Conservation (phyloP, 2,888 invertebrate genomes). For the Lasioglossum calceatum region DNA sequence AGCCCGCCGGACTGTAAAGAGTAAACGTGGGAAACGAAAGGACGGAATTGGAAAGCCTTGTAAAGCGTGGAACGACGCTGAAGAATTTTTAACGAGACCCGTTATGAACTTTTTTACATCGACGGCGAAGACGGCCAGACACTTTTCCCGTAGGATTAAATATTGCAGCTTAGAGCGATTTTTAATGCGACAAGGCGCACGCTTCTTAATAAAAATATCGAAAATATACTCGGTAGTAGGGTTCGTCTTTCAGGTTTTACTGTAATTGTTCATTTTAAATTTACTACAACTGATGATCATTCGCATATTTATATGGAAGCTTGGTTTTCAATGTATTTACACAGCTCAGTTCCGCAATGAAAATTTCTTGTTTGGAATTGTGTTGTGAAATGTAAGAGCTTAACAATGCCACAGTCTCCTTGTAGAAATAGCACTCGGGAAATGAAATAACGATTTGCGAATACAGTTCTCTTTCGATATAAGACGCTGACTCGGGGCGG, state of each 20-base stretch:
- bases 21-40: conserved; percentile 54
- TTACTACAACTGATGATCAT: not conserved
- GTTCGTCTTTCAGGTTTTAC: not conserved
- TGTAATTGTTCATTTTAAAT: not conserved
- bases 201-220: not conserved
- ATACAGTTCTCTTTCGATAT: too few relatives aligned
- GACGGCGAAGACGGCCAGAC: not conserved
- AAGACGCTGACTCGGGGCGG: too few relatives aligned
- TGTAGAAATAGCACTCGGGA: too few relatives aligned
- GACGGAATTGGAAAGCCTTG: conserved; percentile 16
- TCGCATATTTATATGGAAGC: not conserved
- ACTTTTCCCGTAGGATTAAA: not conserved
- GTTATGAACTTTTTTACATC: conserved; percentile 12
- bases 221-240: not conserved
- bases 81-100: conserved; percentile 39
- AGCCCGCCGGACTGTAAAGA: conserved; percentile 38
- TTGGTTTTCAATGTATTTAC: too few relatives aligned
- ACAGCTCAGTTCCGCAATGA: too few relatives aligned
- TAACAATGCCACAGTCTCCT: too few relatives aligned
- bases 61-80: conserved; percentile 16
- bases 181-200: not conserved
- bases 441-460: not conserved
- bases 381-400: not conserved
- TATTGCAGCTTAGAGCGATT: conserved; percentile 1
- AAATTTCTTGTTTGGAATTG: not conserved